These are phyloP conservation scores for Acanthosepion lycidas DNA, from an alignment of 2,888 invertebrate species.

Conservation along the genomic window DNA sequence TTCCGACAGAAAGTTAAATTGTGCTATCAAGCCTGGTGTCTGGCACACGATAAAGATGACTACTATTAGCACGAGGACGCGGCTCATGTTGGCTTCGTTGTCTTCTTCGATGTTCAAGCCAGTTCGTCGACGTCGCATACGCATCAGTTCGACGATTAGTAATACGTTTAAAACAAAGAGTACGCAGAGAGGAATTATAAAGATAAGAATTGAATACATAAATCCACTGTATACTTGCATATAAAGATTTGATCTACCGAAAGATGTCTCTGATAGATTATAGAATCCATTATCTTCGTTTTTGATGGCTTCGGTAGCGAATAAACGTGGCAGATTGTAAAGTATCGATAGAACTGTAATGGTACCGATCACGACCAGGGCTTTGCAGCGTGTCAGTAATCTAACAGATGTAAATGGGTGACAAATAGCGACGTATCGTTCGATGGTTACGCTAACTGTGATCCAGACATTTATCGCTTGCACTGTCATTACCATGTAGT, in stretches of 20 bases:
- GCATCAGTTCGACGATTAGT: slow-evolving; percentile 67
- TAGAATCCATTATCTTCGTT: slow-evolving; percentile 51
- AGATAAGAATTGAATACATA: slow-evolving; percentile 65
- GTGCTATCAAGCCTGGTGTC: slow-evolving; percentile 68
- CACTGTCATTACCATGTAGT: slow-evolving; percentile 67
- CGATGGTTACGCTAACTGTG: slow-evolving; percentile 70
- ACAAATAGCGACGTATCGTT: slow-evolving; percentile 71
- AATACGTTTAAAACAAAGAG: slow-evolving; percentile 65
- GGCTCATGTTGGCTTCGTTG: slow-evolving; percentile 69
- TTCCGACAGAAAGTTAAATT: slow-evolving; percentile 65
- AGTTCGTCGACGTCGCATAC: slow-evolving; percentile 63
- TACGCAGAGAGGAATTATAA: slow-evolving; percentile 62
- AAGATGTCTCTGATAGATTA: slow-evolving; percentile 57
- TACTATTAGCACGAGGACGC: slow-evolving; percentile 70
- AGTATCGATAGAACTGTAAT: slow-evolving; percentile 60
- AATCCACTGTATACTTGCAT: slow-evolving; percentile 61
- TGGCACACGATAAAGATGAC: slow-evolving; percentile 72
- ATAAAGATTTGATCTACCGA: slow-evolving; percentile 61
- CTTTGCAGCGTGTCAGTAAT: slow-evolving; percentile 64
- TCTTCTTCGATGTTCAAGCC: slow-evolving; percentile 67
- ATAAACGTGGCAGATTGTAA: slow-evolving; percentile 68
- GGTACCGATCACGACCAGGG: slow-evolving; percentile 60
- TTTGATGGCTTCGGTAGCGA: slow-evolving; percentile 56
- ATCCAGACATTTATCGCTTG: slow-evolving; percentile 71
- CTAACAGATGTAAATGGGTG: slow-evolving; percentile 67